Base-by-base conservation (phyloP, 2,797 vertebrate genomes). In the Pogonophryne albipinna region DNA sequence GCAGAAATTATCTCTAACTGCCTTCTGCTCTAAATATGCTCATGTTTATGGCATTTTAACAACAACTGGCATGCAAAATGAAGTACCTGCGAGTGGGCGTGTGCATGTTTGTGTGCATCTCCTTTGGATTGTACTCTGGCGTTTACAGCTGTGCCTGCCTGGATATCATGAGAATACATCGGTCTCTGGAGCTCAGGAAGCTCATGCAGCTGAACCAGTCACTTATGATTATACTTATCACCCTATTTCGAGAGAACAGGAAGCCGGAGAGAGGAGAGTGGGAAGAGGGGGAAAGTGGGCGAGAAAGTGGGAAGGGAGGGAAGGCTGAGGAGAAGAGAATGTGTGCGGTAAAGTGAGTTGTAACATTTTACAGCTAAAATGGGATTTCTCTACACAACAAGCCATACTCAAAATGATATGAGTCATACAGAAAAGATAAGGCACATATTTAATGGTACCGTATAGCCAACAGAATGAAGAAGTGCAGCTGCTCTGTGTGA, bases 141-240 rank as follows among this genome's bases (percentile, higher is more conserved):
- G 83, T 89, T 87, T 87, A 85, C 85, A 86, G 83, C 84, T 70
- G 80, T 75, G 85, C 23, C 60, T 53, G 72, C 34, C 34, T 14
- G 46, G 80, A 85, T 89, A 84, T 87, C 88, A 78, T 81, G 84
- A 83, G 81, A 77, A 84, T 76, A 82, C 84, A 88, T 87, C 49
- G 49, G 78, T 66, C 77, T 88, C 79, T 77, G 78, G 72, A 51
- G 81, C 86, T 86, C 79, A 76, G 78, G 84, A 74, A 65, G 85
- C 66, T 78, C 53, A 70, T 78, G 90, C 85, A 87, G 91, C 83
- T 79, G 79, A 92, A 89, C 73, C 80, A 87, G 87, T 92, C 91
- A 87, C 90, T 89, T 87, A 42, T 68, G 87, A 92, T 92, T 91
- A 89, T 67, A 86, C 84, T 91, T 90, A 92, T 91, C 83, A 74